These are phyloP conservation scores for Elgonia sp. DNA, from an alignment of 2,888 invertebrate species.

Conservation along the genomic window DNA sequence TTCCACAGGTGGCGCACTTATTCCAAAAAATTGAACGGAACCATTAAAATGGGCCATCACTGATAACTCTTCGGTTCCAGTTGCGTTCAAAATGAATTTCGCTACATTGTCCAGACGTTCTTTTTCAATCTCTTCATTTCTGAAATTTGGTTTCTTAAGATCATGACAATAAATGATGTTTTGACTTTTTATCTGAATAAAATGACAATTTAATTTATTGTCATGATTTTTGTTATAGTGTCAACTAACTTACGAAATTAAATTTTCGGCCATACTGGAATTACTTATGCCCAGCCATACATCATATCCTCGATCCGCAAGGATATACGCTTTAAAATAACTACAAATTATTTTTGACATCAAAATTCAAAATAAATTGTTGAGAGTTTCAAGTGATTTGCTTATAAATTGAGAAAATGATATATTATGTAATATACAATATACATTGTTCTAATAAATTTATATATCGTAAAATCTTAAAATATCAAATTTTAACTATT, in stretches of 20 bases:
- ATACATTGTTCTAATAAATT: no score
- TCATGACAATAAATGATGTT: background rate
- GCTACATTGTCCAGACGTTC: slow-evolving; percentile 80
- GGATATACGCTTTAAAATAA: slow-evolving; percentile 80
- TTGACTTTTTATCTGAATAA: no score
- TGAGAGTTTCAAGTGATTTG: no score
- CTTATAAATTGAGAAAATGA: no score
- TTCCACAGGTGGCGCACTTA: slow-evolving; percentile 73
- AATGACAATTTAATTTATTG: no score
- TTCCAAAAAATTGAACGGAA: slow-evolving; percentile 81
- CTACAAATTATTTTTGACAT: slow-evolving; percentile 22
- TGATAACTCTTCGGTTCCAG: slow-evolving; percentile 80
- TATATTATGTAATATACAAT: no score
- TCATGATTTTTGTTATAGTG: no score
- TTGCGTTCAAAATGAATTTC: slow-evolving; percentile 79
- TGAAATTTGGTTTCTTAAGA: slow-evolving; percentile 51
- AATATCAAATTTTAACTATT: no score
- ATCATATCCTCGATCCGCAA: slow-evolving; percentile 83
- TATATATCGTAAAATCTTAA: no score
- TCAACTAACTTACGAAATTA: slow-evolving; percentile 76
- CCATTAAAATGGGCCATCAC: slow-evolving; percentile 83
- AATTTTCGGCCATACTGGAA: slow-evolving; percentile 78
- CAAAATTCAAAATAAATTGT: no score
- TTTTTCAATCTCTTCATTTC: slow-evolving; percentile 80
- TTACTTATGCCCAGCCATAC: slow-evolving; percentile 83